Evolutionary conservation across 2,113 vertebrate genomes (phyloP).

Genomic region (Macquaria ambigua): DNA sequence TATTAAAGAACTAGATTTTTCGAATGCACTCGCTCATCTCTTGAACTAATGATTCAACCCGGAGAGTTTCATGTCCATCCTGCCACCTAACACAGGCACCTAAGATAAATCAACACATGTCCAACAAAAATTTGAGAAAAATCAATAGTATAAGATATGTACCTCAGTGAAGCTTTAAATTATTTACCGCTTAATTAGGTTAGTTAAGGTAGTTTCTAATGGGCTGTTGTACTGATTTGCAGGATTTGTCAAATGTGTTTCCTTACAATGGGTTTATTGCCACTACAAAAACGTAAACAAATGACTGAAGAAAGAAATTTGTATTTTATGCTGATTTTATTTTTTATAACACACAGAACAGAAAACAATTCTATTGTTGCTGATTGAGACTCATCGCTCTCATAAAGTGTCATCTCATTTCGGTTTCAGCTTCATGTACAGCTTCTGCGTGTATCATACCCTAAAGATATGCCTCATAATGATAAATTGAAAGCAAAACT

Average conservation of each 20-base stretch:
- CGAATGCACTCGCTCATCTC: neutral
- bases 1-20: neutral
- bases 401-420: constrained; percentile 17
- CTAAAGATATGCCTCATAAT: constrained; percentile 3
- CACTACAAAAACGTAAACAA: neutral
- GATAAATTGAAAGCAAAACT: constrained; percentile 33
- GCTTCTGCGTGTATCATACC: neutral
- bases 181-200: neutral
- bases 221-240: neutral
- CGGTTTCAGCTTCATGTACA: constrained; percentile 4
- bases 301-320: neutral
- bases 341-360: neutral
- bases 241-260: neutral
- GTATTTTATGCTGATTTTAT: neutral
- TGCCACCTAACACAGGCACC: neutral
- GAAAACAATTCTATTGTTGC: neutral
- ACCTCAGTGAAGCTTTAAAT: neutral
- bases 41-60: neutral
- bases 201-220: neutral
- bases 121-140: neutral
- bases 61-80: neutral
- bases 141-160: neutral
- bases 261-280: neutral
- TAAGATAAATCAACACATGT: neutral
- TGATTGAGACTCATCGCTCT: neutral